phyloP scores from a whole-genome alignment of 2,888 invertebrate species.

The Eristalinus aeneus region DNA sequence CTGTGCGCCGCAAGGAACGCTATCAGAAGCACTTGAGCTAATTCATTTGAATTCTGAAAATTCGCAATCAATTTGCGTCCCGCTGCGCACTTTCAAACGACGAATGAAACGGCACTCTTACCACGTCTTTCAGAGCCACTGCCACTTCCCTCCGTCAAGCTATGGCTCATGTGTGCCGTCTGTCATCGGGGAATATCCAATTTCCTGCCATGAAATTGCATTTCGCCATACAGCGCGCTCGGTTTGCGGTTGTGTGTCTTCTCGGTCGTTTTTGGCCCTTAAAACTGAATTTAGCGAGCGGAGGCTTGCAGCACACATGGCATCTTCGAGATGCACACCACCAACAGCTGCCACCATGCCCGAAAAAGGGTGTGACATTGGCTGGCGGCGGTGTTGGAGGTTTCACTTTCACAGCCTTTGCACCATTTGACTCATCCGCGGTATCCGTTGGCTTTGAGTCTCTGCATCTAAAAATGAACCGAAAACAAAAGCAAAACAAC shows the following conservation, averaged over 20 bases:
- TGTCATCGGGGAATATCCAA: conserved; percentile 7
- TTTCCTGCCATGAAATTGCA: conserved; percentile 13
- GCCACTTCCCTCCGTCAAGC: not conserved
- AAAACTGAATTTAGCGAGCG: conserved; percentile 4
- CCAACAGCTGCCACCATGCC: not conserved
- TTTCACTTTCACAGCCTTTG: conserved; percentile 10
- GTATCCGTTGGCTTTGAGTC: not conserved
- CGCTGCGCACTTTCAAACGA: no score
- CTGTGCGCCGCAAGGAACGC: no score
- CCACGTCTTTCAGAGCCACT: not conserved
- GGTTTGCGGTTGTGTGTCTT: not conserved
- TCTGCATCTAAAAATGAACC: not conserved
- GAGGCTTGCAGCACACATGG: not conserved
- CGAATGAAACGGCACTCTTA: no score
- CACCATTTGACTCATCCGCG: conserved; percentile 5
- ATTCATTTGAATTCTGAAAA: not conserved
- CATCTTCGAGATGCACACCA: not conserved
- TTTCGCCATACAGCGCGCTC: not conserved
- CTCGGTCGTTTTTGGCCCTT: not conserved
- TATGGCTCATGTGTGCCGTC: not conserved
- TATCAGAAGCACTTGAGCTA: not conserved
- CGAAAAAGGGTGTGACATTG: conserved; percentile 15
- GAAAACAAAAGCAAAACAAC: not conserved
- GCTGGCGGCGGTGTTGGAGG: not conserved
- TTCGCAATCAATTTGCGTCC: not conserved